A percentile compares a stretch with the other conserved stretches of the same genome.
phyloP scores from a whole-genome alignment of 1,140 invertebrate genomes.

The Papilio helenus region DNA sequence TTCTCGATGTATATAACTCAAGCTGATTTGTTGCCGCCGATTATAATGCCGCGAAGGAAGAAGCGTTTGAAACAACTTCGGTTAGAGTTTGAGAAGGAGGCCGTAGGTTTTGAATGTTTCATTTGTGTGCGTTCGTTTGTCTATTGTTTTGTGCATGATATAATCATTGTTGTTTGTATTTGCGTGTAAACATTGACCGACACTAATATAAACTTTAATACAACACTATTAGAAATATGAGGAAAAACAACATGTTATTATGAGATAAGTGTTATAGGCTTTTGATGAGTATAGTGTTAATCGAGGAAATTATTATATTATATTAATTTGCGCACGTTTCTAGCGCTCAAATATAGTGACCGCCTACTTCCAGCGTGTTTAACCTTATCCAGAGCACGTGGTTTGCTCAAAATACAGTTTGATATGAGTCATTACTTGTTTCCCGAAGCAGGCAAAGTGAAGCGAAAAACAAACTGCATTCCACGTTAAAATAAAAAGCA shows the following conservation, averaged over 20 bases:
- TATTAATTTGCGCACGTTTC: constrained; percentile 29
- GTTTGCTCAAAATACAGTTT: constrained; percentile 27
- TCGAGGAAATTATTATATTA: background rate
- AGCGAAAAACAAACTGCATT: constrained; percentile 30
- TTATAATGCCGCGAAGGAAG: constrained; percentile 77
- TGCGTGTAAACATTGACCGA: constrained; percentile 11
- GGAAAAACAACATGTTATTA: background rate
- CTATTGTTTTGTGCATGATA: constrained; percentile 31
- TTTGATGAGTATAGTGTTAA: background rate
- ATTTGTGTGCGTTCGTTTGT: constrained; percentile 41
- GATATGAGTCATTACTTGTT: constrained; percentile 32
- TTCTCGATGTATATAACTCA: constrained; percentile 77
- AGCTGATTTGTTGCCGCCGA: constrained; percentile 71
- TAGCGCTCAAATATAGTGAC: constrained; percentile 25
- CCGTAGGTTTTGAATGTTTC: constrained; percentile 55
- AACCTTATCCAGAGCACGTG: constrained; percentile 36
- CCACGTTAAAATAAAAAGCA: constrained; percentile 31
- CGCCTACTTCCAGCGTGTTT: constrained; percentile 33
- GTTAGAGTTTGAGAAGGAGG: constrained; percentile 62
- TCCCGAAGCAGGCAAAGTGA: constrained; percentile 7
- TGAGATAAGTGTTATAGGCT: background rate
- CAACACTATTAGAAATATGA: background rate
- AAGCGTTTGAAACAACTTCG: constrained; percentile 77
- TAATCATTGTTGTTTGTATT: constrained; percentile 13
- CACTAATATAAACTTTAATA: constrained; percentile 28